phyloP scores from a whole-genome alignment of 2,797 vertebrate genomes.

The Tarsius wallacei region DNA sequence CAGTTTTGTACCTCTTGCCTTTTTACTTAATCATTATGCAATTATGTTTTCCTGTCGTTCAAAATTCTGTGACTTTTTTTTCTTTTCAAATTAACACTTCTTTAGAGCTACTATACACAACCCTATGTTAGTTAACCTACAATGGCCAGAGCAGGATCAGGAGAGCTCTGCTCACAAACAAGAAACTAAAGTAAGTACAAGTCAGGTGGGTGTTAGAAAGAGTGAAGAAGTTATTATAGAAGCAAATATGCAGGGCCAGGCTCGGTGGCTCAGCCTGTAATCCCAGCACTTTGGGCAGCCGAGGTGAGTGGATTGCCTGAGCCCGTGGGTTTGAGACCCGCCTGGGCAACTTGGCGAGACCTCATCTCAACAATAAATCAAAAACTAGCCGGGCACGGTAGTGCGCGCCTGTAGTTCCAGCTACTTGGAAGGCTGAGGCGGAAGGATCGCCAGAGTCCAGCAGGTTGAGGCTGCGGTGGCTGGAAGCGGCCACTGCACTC shows the following conservation, averaged over 20 bases:
- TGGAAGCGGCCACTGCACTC: no score
- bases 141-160: not conserved
- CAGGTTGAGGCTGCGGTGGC: no score
- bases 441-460: no score
- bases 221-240: not conserved
- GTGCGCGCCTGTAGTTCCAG: no score
- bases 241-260: not conserved
- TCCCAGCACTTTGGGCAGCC: no score
- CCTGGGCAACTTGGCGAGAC: no score
- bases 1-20: not conserved
- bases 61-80: conserved; percentile 22
- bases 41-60: not conserved
- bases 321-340: no score
- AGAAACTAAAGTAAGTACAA: conserved; percentile 4
- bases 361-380: no score
- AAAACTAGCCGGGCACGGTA: no score
- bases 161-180: not conserved
- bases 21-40: conserved; percentile 11
- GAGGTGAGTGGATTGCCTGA: no score
- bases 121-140: not conserved
- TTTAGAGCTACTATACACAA: not conserved
- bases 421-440: no score
- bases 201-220: not conserved
- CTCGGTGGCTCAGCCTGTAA: no score
- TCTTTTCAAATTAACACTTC: conserved; percentile 18